Evolutionary conservation across 2,113 vertebrate species (phyloP), one percentile per base, ranked within the genome.

Genomic region (Isurus oxyrinchus): DNA sequence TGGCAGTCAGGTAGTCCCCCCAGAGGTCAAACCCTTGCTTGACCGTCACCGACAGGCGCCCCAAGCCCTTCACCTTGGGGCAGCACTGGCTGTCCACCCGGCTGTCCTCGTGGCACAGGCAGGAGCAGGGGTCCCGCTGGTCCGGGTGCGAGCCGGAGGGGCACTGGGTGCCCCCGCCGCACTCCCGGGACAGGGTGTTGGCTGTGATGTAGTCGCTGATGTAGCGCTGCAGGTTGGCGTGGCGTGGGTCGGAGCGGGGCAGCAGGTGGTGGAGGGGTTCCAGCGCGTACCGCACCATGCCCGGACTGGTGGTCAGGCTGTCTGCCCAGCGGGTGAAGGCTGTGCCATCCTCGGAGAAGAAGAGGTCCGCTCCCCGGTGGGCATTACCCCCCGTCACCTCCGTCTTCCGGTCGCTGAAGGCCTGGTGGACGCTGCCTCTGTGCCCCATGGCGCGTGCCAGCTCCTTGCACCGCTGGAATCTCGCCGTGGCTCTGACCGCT

Each of bases 11-110:
- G 23, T 96, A 96, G 96, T 98, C 98, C 0, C 97, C 98, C 40
- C 84, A 97, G 96, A 98, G 96, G 5, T 97, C 97, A 0, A 97
- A 96, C 0, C 97, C 98, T 94, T 97, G 97, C 96, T 97, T 97
- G 84, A 98, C 98, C 66, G 96, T 91, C 81, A 98, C 94, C 40
- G 7, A 96, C 61, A 98, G 97, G 2, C 40, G 97, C 81, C 98
- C 98, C 94, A 97, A 97, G 11, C 97, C 97, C 0, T 97, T 96
- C 44, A 97, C 96, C 5, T 97, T 96, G 8, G 98, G 98, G 93
- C 98, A 98, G 96, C 98, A 98, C 97, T 98, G 97, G 2, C 97
- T 97, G 96, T 98, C 98, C 96, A 98, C 95, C 96, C 98, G 13
- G 8, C 6, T 1, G 95, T 27, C 14, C 40, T 55, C n/a, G 23